Conservation (phyloP, 2,113 vertebrate genomes). For the Pluvianellus socialis region DNA sequence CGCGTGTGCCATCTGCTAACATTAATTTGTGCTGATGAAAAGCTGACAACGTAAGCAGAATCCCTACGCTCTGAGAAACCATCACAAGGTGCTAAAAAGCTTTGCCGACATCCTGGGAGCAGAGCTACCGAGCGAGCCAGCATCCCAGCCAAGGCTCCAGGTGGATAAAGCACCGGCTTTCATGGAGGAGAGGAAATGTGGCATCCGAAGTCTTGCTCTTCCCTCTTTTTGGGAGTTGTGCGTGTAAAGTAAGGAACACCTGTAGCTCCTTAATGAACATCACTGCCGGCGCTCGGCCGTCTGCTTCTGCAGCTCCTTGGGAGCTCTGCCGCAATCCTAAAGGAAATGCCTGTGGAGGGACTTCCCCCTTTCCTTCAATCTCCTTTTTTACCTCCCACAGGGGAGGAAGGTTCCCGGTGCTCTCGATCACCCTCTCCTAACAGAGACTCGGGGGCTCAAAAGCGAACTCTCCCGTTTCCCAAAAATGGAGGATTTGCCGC, state of each 20-base stretch:
- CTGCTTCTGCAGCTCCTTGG: background rate
- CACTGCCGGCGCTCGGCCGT: rapidly evolving
- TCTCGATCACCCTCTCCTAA: background rate
- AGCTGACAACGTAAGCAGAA: background rate
- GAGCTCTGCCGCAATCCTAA: background rate
- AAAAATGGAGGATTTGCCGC: background rate
- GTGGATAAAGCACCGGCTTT: rapidly evolving
- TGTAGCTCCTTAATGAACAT: background rate
- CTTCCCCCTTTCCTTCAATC: background rate
- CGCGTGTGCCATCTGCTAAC: background rate
- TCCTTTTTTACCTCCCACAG: background rate
- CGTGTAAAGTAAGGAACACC: background rate
- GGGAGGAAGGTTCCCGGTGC: background rate
- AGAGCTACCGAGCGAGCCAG: background rate
- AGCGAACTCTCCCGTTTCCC: background rate
- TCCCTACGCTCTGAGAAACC: background rate
- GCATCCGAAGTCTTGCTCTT: background rate
- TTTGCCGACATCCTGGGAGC: background rate
- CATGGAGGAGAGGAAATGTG: background rate
- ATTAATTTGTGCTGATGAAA: background rate
- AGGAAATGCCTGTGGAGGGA: background rate
- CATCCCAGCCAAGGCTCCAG: background rate
- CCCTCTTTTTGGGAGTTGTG: background rate
- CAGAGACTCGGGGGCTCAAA: background rate
- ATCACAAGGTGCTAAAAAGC: background rate